Conservation (phyloP, 2,888 invertebrate species). For the Rosalia funebris region DNA sequence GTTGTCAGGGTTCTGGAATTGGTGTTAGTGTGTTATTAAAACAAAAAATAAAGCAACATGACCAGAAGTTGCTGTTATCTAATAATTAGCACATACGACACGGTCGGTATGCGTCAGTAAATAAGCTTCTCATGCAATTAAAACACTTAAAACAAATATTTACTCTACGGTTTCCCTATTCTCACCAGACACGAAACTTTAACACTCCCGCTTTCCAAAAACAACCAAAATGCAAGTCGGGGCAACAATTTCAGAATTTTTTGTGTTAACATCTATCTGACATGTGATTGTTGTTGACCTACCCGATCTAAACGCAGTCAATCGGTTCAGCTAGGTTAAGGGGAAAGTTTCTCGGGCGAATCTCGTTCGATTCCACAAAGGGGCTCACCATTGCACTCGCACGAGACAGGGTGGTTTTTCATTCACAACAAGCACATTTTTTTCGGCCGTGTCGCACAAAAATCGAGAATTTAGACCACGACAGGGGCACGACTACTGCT, state of each 20-base stretch:
- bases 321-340: no score
- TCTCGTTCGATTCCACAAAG: background rate
- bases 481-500: conserved; percentile 4
- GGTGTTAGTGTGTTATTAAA: no score
- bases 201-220: background rate
- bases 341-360: no score
- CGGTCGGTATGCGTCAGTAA: no score
- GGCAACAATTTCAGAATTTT: background rate
- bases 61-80: no score
- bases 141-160: no score
- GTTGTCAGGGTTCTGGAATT: no score
- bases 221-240: no score
- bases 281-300: conserved; percentile 27
- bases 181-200: background rate
- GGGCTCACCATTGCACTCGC: conserved; percentile 10
- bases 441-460: conserved; percentile 2
- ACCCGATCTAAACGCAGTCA: conserved; percentile 1
- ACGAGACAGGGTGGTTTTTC: background rate
- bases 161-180: background rate
- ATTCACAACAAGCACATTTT: conserved; percentile 13
- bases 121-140: no score
- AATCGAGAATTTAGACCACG: conserved; percentile 5
- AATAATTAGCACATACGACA: no score
- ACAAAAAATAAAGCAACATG: no score
- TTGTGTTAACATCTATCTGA: background rate